phyloP scores from a whole-genome alignment of 2,113 vertebrate genomes.

The Malurus alboscapulatus region DNA sequence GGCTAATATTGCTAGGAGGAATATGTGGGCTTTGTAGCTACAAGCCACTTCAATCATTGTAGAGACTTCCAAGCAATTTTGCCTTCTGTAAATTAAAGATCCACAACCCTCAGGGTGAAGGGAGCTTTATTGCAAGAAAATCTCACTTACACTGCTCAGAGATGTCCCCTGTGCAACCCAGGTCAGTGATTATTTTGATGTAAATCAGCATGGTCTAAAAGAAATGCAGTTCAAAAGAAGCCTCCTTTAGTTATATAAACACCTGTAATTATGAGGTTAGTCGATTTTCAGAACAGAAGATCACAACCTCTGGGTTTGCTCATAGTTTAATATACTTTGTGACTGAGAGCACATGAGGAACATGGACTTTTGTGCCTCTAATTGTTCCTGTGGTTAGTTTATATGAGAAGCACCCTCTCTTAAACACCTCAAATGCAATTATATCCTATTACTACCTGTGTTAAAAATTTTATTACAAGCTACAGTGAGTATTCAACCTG shows the following conservation, averaged over 20 bases:
- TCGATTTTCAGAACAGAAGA: constrained; percentile 30
- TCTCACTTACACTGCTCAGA: neutral
- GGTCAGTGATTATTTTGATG: neutral
- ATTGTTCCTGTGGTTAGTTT: neutral
- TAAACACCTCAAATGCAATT: neutral
- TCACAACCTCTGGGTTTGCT: neutral
- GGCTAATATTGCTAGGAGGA: neutral
- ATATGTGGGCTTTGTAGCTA: neutral
- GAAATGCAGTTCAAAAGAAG: constrained; percentile 9
- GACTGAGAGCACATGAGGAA: neutral
- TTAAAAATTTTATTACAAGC: constrained; percentile 22
- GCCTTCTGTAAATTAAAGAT: constrained; percentile 18
- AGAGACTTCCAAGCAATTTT: neutral
- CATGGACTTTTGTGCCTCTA: neutral
- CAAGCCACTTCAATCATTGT: neutral
- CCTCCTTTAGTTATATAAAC: neutral
- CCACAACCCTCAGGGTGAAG: neutral
- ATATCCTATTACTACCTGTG: constrained; percentile 19
- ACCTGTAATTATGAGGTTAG: neutral
- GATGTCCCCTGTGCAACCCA: neutral
- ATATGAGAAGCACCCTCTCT: neutral
- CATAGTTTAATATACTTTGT: neutral
- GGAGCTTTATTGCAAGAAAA: neutral
- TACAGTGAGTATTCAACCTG: neutral
- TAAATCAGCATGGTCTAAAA: neutral